Conservation (phyloP, 1,140 invertebrate species). For the Antheraea mylitta region DNA sequence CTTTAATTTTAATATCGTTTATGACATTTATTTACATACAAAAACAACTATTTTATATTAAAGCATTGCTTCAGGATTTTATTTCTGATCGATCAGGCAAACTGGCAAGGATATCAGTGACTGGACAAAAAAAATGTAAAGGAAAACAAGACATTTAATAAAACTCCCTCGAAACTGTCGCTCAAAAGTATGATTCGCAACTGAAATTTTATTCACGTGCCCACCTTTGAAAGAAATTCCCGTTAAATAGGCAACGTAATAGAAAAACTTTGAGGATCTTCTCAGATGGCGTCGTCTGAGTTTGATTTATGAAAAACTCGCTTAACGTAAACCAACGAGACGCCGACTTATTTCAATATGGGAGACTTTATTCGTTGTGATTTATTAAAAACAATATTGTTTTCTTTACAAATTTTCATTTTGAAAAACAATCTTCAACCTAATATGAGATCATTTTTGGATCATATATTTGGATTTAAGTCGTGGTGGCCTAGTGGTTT, state of each 20-base stretch:
- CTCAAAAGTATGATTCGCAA: not conserved
- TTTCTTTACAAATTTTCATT: not conserved
- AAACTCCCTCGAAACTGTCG: not conserved
- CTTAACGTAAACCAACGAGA: constrained; percentile 16
- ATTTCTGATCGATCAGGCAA: too few species aligned
- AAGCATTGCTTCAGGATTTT: too few species aligned
- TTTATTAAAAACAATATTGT: not conserved
- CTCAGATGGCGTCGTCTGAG: not conserved
- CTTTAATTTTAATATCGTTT: too few species aligned
- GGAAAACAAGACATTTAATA: not conserved
- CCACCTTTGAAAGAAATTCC: constrained; percentile 6
- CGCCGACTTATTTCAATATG: constrained; percentile 17
- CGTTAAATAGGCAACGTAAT: constrained; percentile 29
- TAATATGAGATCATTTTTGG: too few species aligned
- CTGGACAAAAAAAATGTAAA: not conserved
- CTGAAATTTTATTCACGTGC: not conserved
- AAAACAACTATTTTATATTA: too few species aligned
- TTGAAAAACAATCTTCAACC: too few species aligned
- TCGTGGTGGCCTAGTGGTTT: too few species aligned
- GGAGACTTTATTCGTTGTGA: not conserved
- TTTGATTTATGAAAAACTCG: constrained; percentile 31
- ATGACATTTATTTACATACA: too few species aligned
- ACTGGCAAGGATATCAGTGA: too few species aligned
- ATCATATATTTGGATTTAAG: too few species aligned
- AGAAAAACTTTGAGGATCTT: constrained; percentile 33